A percentile compares a stretch with the other conserved stretches of the same genome.
Conservation (phyloP, 2,888 invertebrate genomes). For the Parasteatoda lunata region DNA sequence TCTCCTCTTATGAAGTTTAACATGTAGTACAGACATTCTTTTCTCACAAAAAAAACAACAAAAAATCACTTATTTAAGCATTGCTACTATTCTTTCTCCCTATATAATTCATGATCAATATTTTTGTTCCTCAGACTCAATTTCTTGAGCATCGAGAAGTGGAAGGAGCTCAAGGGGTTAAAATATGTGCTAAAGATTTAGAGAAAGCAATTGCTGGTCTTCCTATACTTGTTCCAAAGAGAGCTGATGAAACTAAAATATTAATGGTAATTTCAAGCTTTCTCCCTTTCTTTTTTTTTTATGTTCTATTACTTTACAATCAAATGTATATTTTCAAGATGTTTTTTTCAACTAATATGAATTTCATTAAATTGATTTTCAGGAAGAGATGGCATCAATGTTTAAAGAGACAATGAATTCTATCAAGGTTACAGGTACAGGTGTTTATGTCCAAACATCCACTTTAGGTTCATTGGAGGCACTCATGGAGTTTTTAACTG, state of each 20-base stretch:
- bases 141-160: slow-evolving; percentile 89
- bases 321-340: not conserved
- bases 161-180: slow-evolving; percentile 97
- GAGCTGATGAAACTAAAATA: slow-evolving; percentile 94
- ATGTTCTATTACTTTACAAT: too few relatives aligned
- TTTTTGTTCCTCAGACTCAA: slow-evolving; percentile 33
- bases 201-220: slow-evolving; percentile 97
- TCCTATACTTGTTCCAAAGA: slow-evolving; percentile 91
- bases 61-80: too few relatives aligned
- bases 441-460: slow-evolving; percentile 99
- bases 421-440: slow-evolving; percentile 91
- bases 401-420: slow-evolving; percentile 91
- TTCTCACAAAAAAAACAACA: too few relatives aligned
- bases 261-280: slow-evolving; percentile 75
- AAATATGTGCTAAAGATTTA: slow-evolving; percentile 97
- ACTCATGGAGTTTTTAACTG: slow-evolving; percentile 90
- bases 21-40: too few relatives aligned
- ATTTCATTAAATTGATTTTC: slow-evolving; percentile 29
- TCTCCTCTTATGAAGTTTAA: too few relatives aligned
- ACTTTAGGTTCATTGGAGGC: slow-evolving; percentile 99
- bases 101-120: not conserved
- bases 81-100: too few relatives aligned
- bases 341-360: not conserved
- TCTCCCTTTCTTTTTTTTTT: too few relatives aligned
- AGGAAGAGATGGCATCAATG: slow-evolving; percentile 90